Base-by-base conservation (phyloP, 35 echinoderm and acorn worm genomes). In the Apostichopus japonicus region DNA sequence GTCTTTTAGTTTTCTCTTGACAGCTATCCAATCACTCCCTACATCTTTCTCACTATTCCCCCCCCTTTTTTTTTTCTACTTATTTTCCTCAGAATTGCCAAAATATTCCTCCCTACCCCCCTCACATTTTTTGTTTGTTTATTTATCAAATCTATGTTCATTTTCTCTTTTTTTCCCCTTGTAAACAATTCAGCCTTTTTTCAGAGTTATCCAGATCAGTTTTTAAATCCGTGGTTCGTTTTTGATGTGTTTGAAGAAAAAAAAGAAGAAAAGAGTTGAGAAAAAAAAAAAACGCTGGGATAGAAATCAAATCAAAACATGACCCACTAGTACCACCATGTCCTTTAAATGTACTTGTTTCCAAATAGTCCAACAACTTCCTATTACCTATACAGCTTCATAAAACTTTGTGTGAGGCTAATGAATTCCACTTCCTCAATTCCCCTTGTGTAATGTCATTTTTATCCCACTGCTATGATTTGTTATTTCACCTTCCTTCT, bases 401-500 rank as follows among this genome's bases (percentile, higher is more conserved):
- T 89, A 89, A 89, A 89, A 51, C 16, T 89, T 89, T 89, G 86
- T 89, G 86, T 33, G 19, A 72, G 44, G 67, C 17, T 72, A 89
- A 89, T 89, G 62, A 89, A 73, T 72, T 89, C 23, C 62, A 33
- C 86, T 89, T 89, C 86, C 86, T 73, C 23, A 10, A 72, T 65
- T 53, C 23, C 86, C 22, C 63, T 84, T n/a, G 81, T 59, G 17
- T 17, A 59, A n/a, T 56, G 81, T 84, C 16, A 84, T 23, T 24
- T 57, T 21, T 59, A 58, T 58, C 54, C 6, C 78, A 6, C 7
- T 14, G 10, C 51, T 8, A 57, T 19, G 9, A 9, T 19, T 72
- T 89, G 61, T 51, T 88, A 53, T 67, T 27, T 82, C 44, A 52
- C 79, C 86, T 73, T 27, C 24, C 5, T 33, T 24, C 58, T 53